Conservation (phyloP, 2,888 invertebrate species). For the Thelaira solivaga region DNA sequence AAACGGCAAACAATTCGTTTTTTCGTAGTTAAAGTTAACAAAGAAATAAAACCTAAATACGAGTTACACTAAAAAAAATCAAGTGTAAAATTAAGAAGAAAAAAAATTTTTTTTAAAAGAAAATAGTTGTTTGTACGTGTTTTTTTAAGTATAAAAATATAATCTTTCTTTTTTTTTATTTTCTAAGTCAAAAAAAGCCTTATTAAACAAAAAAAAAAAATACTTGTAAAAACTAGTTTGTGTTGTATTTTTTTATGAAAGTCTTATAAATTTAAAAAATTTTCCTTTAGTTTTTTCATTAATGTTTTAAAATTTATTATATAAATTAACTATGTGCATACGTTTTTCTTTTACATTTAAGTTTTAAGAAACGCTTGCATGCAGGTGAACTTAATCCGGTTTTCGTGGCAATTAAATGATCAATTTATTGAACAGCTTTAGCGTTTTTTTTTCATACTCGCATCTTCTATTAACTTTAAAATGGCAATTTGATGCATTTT, state of each 20-base stretch:
- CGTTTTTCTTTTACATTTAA: constrained; percentile 8
- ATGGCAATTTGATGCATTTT: constrained; percentile 1
- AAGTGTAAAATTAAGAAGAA: not conserved
- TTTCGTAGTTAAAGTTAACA: constrained; percentile 1
- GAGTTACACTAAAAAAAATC: constrained; percentile 21
- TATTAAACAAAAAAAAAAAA: too few species aligned
- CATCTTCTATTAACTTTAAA: not conserved
- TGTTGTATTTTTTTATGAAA: not conserved
- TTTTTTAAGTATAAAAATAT: not conserved
- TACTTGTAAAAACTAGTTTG: too few species aligned
- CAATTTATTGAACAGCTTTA: constrained; percentile 46
- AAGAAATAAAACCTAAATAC: constrained; percentile 9
- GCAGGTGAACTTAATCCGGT: constrained; percentile 60
- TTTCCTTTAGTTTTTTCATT: not conserved
- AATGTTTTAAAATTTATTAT: constrained; percentile 19
- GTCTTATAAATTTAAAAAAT: not conserved
- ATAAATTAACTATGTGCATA: too few species aligned
- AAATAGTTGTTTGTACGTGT: constrained; percentile 30
- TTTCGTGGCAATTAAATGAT: constrained; percentile 38
- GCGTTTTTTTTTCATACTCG: not conserved
- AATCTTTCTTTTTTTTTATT: too few species aligned
- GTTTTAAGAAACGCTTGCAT: not conserved
- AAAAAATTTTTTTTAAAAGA: not conserved
- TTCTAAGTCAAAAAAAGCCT: too few species aligned
- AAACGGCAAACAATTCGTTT: constrained; percentile 40